These are phyloP conservation scores for Idaea straminata DNA, from an alignment of 2,888 invertebrate species.

Conservation along the genomic window DNA sequence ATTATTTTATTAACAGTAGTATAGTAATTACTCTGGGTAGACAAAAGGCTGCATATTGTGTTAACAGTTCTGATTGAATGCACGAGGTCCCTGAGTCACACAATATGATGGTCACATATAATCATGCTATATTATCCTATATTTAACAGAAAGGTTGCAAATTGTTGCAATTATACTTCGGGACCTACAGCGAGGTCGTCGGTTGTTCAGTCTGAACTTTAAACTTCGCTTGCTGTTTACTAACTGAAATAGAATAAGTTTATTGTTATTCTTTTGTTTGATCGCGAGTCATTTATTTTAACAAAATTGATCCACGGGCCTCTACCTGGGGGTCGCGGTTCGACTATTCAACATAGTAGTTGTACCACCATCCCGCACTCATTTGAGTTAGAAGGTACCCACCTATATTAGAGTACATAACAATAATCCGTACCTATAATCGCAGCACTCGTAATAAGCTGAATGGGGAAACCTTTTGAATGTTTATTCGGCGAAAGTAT, in stretches of 20 bases:
- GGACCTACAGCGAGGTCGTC: background rate
- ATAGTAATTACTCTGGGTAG: background rate
- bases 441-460: background rate
- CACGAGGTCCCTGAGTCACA: conserved; percentile 4
- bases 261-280: too few relatives aligned
- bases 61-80: background rate
- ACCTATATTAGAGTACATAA: too few relatives aligned
- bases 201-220: background rate
- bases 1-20: background rate
- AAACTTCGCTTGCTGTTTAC: background rate
- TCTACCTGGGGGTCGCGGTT: too few relatives aligned
- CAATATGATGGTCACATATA: background rate
- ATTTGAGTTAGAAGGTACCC: too few relatives aligned
- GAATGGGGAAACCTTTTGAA: background rate
- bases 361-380: too few relatives aligned
- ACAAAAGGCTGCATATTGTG: background rate
- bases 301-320: too few relatives aligned
- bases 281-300: too few relatives aligned
- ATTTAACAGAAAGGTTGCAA: background rate
- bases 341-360: too few relatives aligned
- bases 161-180: background rate
- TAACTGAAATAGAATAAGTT: too few relatives aligned
- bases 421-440: too few relatives aligned
- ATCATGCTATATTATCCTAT: background rate
- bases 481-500: background rate